Evolutionary conservation across 2,888 invertebrate genomes (phyloP).

Genomic region (Scaptomyza flava): DNA sequence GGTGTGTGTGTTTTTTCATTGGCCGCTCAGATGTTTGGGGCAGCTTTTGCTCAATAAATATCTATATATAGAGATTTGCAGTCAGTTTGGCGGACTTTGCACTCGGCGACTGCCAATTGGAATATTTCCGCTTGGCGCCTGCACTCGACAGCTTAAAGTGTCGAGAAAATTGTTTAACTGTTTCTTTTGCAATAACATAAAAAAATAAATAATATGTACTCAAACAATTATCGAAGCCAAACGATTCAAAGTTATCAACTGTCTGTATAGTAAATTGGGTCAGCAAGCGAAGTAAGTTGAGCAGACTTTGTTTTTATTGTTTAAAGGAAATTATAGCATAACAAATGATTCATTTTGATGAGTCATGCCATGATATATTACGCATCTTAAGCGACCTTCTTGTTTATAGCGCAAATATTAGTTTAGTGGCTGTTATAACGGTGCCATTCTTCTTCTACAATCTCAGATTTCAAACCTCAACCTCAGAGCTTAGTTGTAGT

Average conservation of each 20-base stretch:
- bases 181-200: neutral
- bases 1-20: neutral
- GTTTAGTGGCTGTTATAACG: slow-evolving; percentile 29
- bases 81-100: slow-evolving; percentile 26
- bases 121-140: slow-evolving; percentile 57
- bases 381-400: slow-evolving; percentile 18
- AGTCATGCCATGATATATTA: slow-evolving; percentile 9
- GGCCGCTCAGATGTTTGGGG: slow-evolving; percentile 22
- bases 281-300: slow-evolving; percentile 10
- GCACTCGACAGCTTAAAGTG: slow-evolving; percentile 11
- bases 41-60: slow-evolving; percentile 5
- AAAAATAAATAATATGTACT: too few species aligned
- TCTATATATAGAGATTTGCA: slow-evolving; percentile 7
- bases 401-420: neutral
- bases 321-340: neutral
- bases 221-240: neutral
- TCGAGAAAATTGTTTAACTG: slow-evolving; percentile 12
- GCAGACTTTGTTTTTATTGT: neutral
- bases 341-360: slow-evolving; percentile 25
- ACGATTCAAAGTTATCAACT: slow-evolving; percentile 8
- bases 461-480: slow-evolving; percentile 58
- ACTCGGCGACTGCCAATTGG: slow-evolving; percentile 23
- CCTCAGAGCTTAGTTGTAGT: slow-evolving; percentile 25
- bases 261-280: slow-evolving; percentile 33
- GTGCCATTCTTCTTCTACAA: slow-evolving; percentile 36